These are phyloP conservation scores for Drosophila lacteicornis DNA, from an alignment of 1,140 invertebrate genomes.

Conservation along the genomic window DNA sequence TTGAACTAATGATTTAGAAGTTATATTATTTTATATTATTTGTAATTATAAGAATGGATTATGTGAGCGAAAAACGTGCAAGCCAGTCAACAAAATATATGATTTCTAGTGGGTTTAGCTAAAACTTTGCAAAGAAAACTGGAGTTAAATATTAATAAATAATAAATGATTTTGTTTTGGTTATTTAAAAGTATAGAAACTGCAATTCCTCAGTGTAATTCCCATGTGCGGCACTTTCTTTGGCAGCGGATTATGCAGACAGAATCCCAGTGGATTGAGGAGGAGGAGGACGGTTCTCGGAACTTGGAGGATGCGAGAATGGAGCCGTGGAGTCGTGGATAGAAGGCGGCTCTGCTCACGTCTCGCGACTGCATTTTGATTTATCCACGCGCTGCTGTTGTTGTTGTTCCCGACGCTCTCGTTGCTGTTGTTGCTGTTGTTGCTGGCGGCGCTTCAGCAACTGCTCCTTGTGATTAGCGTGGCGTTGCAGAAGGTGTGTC, in stretches of 20 bases:
- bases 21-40: no score
- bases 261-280: constrained; percentile 21
- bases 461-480: constrained; percentile 76
- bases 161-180: no score
- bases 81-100: no score
- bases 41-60: no score
- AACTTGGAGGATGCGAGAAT: constrained; percentile 7
- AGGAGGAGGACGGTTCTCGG: not conserved
- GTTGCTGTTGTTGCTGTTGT: constrained; percentile 21
- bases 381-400: constrained; percentile 77
- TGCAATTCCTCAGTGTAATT: constrained; percentile 11
- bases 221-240: constrained; percentile 75
- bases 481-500: constrained; percentile 78
- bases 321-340: constrained; percentile 29
- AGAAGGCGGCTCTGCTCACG: constrained; percentile 59
- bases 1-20: no score
- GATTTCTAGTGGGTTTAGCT: not conserved
- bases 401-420: constrained; percentile 17
- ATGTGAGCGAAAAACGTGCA: no score
- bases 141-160: no score
- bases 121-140: not conserved
- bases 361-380: constrained; percentile 76
- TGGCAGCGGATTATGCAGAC: constrained; percentile 73
- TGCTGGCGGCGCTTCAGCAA: constrained; percentile 46
- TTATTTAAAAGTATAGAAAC: no score